Percentiles rank a stretch among this genome's conserved stretches.
phyloP scores from a whole-genome alignment of 2,797 vertebrate species.

The Masticophis lateralis region DNA sequence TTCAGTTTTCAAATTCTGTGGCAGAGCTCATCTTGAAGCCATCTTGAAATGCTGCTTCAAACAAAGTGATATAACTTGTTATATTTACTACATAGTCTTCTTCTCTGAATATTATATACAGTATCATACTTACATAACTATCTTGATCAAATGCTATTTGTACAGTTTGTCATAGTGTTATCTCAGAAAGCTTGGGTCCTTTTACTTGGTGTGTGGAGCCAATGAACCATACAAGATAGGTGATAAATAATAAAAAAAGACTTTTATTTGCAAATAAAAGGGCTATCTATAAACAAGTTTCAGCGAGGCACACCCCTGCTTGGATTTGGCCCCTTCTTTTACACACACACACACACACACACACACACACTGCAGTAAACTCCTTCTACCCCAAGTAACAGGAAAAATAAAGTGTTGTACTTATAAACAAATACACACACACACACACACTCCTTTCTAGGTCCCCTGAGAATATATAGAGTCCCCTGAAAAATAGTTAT shows the following conservation, averaged over 20 bases:
- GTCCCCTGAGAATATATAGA: background rate
- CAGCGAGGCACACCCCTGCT: background rate
- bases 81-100: background rate
- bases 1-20: background rate
- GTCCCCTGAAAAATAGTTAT: too few species aligned
- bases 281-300: background rate
- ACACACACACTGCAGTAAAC: background rate
- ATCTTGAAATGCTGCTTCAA: background rate
- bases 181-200: background rate
- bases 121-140: background rate
- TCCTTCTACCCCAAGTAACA: background rate
- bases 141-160: background rate
- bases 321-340: background rate
- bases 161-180: background rate
- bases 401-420: background rate
- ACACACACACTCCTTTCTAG: too few species aligned
- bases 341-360: background rate
- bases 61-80: background rate
- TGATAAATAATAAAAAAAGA: background rate
- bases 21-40: background rate
- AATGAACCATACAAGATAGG: background rate
- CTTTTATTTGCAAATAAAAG: background rate
- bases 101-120: background rate
- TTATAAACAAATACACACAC: background rate
- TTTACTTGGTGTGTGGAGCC: background rate